Evolutionary conservation across 2,113 vertebrate genomes (phyloP).

Genomic region (Mesocricetus auratus): DNA sequence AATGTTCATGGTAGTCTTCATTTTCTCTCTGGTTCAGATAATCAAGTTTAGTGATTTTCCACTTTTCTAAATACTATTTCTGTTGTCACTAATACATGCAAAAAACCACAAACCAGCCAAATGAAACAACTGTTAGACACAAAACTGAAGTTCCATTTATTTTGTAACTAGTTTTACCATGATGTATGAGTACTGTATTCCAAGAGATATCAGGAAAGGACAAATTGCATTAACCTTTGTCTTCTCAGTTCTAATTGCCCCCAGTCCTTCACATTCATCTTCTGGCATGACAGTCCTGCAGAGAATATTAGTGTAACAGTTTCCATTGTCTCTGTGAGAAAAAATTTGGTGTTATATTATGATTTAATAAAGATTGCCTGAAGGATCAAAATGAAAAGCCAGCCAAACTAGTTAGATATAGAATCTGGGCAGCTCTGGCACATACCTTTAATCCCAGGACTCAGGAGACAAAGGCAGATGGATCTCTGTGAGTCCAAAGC

Average conservation of each 20-base stretch:
- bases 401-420: too few relatives aligned
- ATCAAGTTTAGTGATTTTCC: slow-evolving; percentile 36
- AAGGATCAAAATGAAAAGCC: too few relatives aligned
- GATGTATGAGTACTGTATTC: background rate
- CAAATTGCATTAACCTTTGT: background rate
- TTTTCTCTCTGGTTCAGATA: slow-evolving; percentile 56
- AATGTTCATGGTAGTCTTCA: slow-evolving; percentile 62
- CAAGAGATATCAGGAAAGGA: slow-evolving; percentile 5
- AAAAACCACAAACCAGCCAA: background rate
- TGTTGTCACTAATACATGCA: background rate
- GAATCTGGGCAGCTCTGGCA: too few relatives aligned
- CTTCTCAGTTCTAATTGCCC: background rate
- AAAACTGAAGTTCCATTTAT: slow-evolving; percentile 1
- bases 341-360: too few relatives aligned
- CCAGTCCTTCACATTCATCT: background rate
- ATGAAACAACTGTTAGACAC: background rate
- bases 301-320: background rate
- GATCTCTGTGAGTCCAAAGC: too few relatives aligned
- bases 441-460: too few relatives aligned
- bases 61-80: slow-evolving; percentile 44
- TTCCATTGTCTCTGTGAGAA: background rate
- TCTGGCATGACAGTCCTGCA: background rate
- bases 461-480: too few relatives aligned
- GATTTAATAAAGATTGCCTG: too few relatives aligned
- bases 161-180: slow-evolving; percentile 37